Evolutionary conservation across 2,797 vertebrate genomes (phyloP).

Genomic region (Dromococcyx pavoninus): DNA sequence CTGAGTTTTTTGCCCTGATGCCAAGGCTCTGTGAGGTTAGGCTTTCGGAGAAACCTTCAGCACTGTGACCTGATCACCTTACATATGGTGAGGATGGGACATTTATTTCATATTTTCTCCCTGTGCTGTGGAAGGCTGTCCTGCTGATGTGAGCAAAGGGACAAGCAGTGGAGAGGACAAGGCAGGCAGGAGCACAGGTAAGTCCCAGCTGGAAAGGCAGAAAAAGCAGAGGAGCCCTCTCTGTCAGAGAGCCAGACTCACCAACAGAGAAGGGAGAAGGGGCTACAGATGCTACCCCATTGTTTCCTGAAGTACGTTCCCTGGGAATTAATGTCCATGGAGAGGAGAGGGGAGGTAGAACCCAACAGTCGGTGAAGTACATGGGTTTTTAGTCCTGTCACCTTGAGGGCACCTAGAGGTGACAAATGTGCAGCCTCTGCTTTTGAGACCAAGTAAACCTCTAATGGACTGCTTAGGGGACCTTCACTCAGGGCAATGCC

Average conservation of each 20-base stretch:
- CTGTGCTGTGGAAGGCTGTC: background rate
- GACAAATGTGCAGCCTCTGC: background rate
- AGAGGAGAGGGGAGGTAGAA: background rate
- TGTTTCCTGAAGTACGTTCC: background rate
- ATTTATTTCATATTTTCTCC: background rate
- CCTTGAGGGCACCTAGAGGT: background rate
- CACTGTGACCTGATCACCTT: fast-evolving
- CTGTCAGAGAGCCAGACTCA: fast-evolving
- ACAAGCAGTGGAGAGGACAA: background rate
- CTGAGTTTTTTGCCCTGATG: background rate
- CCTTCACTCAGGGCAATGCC: background rate
- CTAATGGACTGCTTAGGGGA: background rate
- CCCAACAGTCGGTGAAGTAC: background rate
- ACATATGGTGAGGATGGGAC: fast-evolving
- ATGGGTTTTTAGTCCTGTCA: background rate
- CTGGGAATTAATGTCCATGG: background rate
- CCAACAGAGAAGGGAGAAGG: background rate
- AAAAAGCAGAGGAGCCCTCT: background rate
- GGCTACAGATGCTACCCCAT: background rate
- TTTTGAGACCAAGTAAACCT: background rate
- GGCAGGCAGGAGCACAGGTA: background rate
- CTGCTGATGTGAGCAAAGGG: background rate
- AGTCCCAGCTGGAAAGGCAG: background rate
- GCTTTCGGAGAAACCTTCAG: background rate
- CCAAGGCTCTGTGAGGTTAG: fast-evolving